phyloP scores from a whole-genome alignment of 2,797 vertebrate genomes.

The Megalops cyprinoides region DNA sequence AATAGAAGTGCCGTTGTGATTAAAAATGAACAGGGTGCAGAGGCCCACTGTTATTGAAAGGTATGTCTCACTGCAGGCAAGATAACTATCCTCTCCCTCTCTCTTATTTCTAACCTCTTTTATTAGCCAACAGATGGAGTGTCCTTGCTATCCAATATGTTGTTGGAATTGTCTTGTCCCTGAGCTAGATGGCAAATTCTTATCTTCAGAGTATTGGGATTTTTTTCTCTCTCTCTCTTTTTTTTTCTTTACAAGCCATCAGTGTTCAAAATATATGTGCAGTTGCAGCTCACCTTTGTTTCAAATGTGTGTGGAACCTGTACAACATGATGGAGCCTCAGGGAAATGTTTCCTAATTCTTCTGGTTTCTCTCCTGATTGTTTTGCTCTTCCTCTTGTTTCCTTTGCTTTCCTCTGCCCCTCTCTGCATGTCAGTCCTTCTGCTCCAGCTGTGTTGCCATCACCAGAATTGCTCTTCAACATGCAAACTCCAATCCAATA shows the following conservation, averaged over 20 bases:
- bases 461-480: slow-evolving; percentile 13
- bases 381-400: slow-evolving; percentile 24
- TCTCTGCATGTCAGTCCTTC: not conserved
- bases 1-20: slow-evolving; percentile 43
- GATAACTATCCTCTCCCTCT: slow-evolving; percentile 25
- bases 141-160: slow-evolving; percentile 54
- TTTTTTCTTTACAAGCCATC: slow-evolving; percentile 41
- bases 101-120: slow-evolving; percentile 53
- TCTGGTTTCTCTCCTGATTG: not conserved
- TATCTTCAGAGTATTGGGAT: slow-evolving; percentile 55
- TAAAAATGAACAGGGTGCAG: slow-evolving; percentile 52
- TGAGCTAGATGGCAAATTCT: slow-evolving; percentile 56
- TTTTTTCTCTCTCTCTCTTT: slow-evolving; percentile 28
- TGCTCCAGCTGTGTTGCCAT: slow-evolving; percentile 33
- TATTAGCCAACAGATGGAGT: slow-evolving; percentile 65
- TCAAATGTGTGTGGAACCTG: slow-evolving; percentile 28
- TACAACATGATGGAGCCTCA: slow-evolving; percentile 24
- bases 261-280: slow-evolving; percentile 39
- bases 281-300: slow-evolving; percentile 32
- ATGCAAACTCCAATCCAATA: slow-evolving; percentile 22
- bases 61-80: slow-evolving; percentile 27
- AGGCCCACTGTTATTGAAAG: slow-evolving; percentile 28
- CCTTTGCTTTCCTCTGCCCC: slow-evolving; percentile 1
- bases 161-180: slow-evolving; percentile 54
- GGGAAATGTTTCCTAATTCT: not conserved